These are phyloP conservation scores for Xenopus petersii DNA, from an alignment of 2,797 vertebrate species.

Conservation along the genomic window DNA sequence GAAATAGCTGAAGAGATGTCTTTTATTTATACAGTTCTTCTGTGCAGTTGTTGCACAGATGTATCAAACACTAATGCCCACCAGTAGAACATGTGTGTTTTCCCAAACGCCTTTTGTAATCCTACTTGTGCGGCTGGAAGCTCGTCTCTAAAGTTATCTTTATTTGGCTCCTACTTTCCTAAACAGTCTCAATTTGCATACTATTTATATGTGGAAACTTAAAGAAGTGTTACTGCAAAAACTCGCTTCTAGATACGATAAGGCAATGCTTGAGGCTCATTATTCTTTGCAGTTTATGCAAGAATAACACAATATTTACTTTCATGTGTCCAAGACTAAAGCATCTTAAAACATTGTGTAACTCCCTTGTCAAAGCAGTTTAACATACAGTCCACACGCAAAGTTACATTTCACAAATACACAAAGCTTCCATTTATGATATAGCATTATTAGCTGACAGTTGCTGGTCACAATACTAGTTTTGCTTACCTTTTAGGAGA, in stretches of 20 bases:
- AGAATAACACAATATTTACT: not conserved
- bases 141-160: conserved; percentile 38
- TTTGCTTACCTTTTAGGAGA: no score
- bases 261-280: conserved; percentile 5
- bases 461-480: no score
- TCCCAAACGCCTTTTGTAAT: conserved; percentile 1
- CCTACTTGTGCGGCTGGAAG: conserved; percentile 34
- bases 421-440: no score
- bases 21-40: no score
- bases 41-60: no score
- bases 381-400: no score
- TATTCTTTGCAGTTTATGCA: not conserved
- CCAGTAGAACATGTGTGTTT: not conserved
- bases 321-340: not conserved
- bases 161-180: conserved; percentile 37
- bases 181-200: conserved; percentile 39
- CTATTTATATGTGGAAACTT: conserved; percentile 50
- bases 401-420: no score
- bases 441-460: no score
- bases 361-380: no score
- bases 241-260: conserved; percentile 45
- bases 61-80: no score
- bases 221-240: conserved; percentile 40
- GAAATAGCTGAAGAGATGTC: no score
- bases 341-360: not conserved